phyloP scores from a whole-genome alignment of 2,113 vertebrate genomes.

The Chionis minor region DNA sequence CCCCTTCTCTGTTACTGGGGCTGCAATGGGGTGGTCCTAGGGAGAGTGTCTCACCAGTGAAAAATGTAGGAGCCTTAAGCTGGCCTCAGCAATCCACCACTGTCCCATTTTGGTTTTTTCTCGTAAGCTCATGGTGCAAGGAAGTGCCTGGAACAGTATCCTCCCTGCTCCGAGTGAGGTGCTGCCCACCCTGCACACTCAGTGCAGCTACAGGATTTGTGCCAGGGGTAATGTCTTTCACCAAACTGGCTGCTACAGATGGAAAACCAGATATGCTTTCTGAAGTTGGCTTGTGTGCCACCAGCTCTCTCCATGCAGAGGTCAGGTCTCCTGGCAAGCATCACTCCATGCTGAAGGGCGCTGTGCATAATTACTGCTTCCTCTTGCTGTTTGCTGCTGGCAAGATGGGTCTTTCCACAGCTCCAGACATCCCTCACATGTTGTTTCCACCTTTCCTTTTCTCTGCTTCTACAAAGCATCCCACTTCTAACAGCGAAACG shows the following conservation, averaged over 20 bases:
- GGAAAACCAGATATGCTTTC: rapidly evolving
- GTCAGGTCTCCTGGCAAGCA: neutral
- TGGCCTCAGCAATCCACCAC: neutral
- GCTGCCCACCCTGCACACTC: neutral
- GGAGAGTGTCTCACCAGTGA: neutral
- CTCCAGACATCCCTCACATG: rapidly evolving
- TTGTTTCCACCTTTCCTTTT: neutral
- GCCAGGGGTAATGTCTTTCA: neutral
- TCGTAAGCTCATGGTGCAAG: neutral
- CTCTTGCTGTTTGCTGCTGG: neutral
- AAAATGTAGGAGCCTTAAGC: neutral
- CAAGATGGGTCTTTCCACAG: neutral
- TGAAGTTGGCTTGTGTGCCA: neutral
- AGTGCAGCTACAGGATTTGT: neutral
- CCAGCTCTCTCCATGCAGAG: neutral
- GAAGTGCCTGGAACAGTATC: neutral
- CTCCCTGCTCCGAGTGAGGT: neutral
- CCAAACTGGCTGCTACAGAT: neutral
- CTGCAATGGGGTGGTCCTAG: neutral
- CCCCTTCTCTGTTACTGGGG: neutral
- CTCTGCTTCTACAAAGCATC: neutral
- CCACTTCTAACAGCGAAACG: neutral
- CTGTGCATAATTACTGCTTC: neutral
- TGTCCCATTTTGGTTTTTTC: neutral
- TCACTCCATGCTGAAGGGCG: neutral